Conservation (phyloP, 2,888 invertebrate species). For the Epinotia nisella region DNA sequence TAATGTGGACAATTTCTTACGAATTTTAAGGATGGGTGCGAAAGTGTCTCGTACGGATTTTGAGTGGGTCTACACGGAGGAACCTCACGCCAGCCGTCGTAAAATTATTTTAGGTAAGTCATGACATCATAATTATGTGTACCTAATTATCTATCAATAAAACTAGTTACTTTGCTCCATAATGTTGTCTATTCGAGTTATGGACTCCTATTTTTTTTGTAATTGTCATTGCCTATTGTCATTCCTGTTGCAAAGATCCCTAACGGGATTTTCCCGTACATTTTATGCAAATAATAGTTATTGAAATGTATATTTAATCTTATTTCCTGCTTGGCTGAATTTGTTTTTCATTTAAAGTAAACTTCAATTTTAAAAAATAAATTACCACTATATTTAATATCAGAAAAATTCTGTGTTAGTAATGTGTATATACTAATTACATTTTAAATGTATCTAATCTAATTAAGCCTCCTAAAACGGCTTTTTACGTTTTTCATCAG, state of each 20-base stretch:
- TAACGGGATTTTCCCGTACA: background rate
- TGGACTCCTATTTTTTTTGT: background rate
- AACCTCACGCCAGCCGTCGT: slow-evolving; percentile 97
- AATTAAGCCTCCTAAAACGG: no score
- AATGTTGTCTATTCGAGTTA: background rate
- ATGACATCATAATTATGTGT: slow-evolving; percentile 42
- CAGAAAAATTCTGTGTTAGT: no score
- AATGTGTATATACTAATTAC: no score
- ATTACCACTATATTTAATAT: no score
- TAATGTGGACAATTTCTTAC: slow-evolving; percentile 5
- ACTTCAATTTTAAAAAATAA: no score
- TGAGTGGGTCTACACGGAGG: slow-evolving; percentile 98
- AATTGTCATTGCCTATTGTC: no score
- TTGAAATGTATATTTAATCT: background rate
- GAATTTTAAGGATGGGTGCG: slow-evolving; percentile 91
- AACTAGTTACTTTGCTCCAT: background rate
- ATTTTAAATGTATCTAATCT: no score
- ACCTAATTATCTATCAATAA: slow-evolving; percentile 1
- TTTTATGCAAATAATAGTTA: background rate
- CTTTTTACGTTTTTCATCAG: no score
- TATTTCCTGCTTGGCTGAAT: background rate
- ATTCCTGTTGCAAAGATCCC: background rate
- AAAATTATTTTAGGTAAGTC: slow-evolving; percentile 94
- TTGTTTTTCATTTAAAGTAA: background rate
- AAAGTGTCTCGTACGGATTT: slow-evolving; percentile 97